Base-by-base conservation (phyloP, 2,888 invertebrate genomes). In the Parnassius glacialis region DNA sequence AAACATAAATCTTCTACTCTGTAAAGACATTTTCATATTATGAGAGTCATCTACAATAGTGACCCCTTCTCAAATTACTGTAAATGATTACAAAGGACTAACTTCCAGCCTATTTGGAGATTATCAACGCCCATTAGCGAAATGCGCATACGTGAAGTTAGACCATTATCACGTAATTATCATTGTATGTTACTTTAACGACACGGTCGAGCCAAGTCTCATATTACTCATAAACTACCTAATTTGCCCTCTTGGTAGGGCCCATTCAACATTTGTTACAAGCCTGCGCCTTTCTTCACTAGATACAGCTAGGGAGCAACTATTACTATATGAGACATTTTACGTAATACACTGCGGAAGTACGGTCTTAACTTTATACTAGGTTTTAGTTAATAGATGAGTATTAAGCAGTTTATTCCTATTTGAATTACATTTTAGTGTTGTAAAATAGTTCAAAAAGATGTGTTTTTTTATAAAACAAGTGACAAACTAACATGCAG, bases 81-180 rank as follows among this genome's bases (percentile, higher is more conserved):
- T 45, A 50, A 54, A 48, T 55, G 50, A 60, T 55, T 12, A 25
- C 41, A 34, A 13, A 16, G 20, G 11, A 44, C n/a, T 13, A 58
- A 54, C 44, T 57, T 41, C 48, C n/a, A 41, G 20, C 20, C 50
- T 56, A 57, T 52, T 61, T 12, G 42, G 44, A 47, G 45, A 57
- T 12, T 54, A 47, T 48, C 20, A 61, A 44, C 3, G 11, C 3
- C 44, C 62, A 51, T 62, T 62, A 62, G 43, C 48, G 25, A 41
- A 41, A 54, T 25, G 25, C 58, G 50, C 50, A 41, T 42, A 48
- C 9, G 48, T 52, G 55, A 55, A 59, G 62, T 59, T 55, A 50
- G 52, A 47, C 54, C 62, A 62, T 59, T 62, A 55, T 58, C 54
- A 62, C 43, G 41, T 62, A 62, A 62, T 62, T 55, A 62, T 55